Evolutionary conservation across 2,113 vertebrate species (phyloP).

Genomic region (Melanostigma gelatinosum): DNA sequence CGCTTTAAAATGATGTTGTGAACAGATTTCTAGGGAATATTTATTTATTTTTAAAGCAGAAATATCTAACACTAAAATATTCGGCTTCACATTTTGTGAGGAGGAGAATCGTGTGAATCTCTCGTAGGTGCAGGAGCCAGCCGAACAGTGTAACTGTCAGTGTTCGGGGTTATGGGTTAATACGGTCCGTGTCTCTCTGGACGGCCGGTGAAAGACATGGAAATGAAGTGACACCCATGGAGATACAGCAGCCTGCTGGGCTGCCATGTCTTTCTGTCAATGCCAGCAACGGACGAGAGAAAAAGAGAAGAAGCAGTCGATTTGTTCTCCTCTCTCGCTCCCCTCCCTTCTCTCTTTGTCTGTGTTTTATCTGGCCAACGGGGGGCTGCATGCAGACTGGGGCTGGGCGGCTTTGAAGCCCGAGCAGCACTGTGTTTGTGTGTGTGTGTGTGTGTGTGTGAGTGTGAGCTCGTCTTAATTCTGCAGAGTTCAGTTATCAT

Average conservation of each 20-base stretch:
- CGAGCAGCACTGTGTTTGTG: slow-evolving; percentile 24
- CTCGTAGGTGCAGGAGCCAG: slow-evolving; percentile 27
- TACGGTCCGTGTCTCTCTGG: slow-evolving; percentile 65
- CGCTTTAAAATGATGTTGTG: background rate
- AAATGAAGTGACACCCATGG: slow-evolving; percentile 78
- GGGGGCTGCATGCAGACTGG: slow-evolving; percentile 71
- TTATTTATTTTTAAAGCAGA: slow-evolving; percentile 6
- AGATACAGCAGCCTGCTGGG: slow-evolving; percentile 76
- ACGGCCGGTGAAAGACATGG: slow-evolving; percentile 71
- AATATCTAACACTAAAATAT: background rate
- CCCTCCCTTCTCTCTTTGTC: slow-evolving; percentile 75
- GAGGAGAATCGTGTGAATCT: slow-evolving; percentile 12
- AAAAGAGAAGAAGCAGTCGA: slow-evolving; percentile 74
- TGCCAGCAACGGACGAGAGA: slow-evolving; percentile 62
- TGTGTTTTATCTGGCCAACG: slow-evolving; percentile 77
- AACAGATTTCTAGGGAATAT: background rate
- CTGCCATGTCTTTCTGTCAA: slow-evolving; percentile 71
- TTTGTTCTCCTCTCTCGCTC: slow-evolving; percentile 74
- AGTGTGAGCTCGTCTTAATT: slow-evolving; percentile 41
- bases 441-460: slow-evolving; percentile 36
- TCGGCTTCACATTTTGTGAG: background rate
- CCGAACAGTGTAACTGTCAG: slow-evolving; percentile 49
- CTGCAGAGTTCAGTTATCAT: slow-evolving; percentile 75
- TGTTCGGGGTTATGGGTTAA: slow-evolving; percentile 74
- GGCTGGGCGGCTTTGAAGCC: slow-evolving; percentile 72